Evolutionary conservation across 2,888 invertebrate species (phyloP), one percentile per base, ranked within the genome.

Genomic region (Subacronicta megacephala): DNA sequence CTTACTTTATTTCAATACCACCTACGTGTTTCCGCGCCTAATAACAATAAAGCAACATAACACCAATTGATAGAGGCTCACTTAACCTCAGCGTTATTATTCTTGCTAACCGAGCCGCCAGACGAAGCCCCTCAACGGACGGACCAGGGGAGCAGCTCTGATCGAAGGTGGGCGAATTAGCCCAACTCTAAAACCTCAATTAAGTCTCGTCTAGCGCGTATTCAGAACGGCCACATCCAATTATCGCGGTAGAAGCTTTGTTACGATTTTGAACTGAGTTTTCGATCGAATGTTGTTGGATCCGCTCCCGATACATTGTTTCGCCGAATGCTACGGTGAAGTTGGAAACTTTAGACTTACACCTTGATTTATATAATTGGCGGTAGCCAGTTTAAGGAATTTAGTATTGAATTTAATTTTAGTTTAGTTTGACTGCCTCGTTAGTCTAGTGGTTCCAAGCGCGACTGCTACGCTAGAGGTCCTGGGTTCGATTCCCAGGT

Each of bases 151-250:
- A 69, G 82, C 80, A 84, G 81, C 79, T 74, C 88, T 87, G 89
- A 90, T 90, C 90, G 89, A 90, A 93, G 93, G 93, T 92, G 89
- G 89, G 90, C 87, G 92, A 93, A 93, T 93, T 93, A 93, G 93
- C 89, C 88, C 90, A 90, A 90, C 93, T 93, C 92, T 89, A 90
- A 93, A 94, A 93, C 93, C 93, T 93, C 93, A 93, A 94, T 94
- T 93, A 93, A 93, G 92, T 94, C 92, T 91, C 92, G 93, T 92
- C 93, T 93, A 90, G 93, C 89, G 89, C 88, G 90, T 88, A 90
- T 92, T 91, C 90, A 88, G 89, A 85, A 86, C 89, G 90, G 90
- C 92, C 93, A 89, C 92, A 87, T 92, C 93, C 93, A 93, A 94
- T 94, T 94, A 94, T 92, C 91, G 89, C 87, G 88, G 89, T 80